Conservation (phyloP, 1,140 invertebrate genomes). For the Aricia agestis region DNA sequence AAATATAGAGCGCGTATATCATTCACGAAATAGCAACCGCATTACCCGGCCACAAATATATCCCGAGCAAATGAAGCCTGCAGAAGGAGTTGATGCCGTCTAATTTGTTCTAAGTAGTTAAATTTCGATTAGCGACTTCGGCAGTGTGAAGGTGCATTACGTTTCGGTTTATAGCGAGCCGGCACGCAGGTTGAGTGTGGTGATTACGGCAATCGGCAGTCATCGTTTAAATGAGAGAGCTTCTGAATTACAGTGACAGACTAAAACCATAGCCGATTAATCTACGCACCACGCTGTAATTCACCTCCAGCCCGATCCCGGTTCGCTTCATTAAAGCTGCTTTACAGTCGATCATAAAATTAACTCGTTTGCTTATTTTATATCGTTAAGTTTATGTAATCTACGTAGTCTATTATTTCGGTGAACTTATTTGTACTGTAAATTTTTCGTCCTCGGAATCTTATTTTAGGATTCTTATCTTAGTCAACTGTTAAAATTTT, state of each 20-base stretch:
- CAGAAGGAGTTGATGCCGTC: background rate
- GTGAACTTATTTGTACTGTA: background rate
- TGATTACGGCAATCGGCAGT: conserved; percentile 32
- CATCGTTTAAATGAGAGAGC: conserved; percentile 32
- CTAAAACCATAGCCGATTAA: conserved; percentile 27
- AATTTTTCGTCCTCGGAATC: background rate
- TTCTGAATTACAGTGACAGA: conserved; percentile 31
- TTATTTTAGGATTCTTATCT: background rate
- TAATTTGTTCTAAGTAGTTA: conserved; percentile 17
- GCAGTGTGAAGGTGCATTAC: conserved; percentile 24
- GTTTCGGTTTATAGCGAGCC: conserved; percentile 24
- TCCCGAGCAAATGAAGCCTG: background rate
- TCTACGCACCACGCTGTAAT: conserved; percentile 25
- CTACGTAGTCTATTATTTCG: background rate
- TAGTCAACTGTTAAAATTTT: background rate
- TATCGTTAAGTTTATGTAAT: background rate
- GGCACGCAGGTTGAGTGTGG: conserved; percentile 27
- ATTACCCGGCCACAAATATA: background rate
- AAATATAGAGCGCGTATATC: too few species aligned
- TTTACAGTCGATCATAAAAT: conserved; percentile 11
- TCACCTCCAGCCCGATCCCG: background rate
- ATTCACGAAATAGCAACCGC: too few species aligned
- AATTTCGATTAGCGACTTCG: conserved; percentile 24
- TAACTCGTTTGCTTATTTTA: conserved; percentile 8
- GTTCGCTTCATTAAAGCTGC: conserved; percentile 11